Percentiles rank a stretch among this genome's conserved stretches.
Evolutionary conservation across 2,888 invertebrate species (phyloP).

Genomic region (Boloria euphrosyne): DNA sequence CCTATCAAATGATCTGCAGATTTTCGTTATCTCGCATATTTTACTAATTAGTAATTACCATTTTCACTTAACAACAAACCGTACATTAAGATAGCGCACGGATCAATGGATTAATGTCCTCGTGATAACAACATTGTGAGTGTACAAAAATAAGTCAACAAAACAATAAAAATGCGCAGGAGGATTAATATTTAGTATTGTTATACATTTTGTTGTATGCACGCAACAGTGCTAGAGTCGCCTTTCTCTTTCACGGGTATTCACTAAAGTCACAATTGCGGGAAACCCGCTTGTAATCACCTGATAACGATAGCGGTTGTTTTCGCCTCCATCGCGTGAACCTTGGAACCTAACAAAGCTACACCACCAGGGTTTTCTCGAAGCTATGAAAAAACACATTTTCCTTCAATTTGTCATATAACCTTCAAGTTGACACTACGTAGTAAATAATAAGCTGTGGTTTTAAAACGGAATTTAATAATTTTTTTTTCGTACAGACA

Average conservation of each 20-base stretch:
- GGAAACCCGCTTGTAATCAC: conserved; percentile 52
- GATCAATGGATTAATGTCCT: no score
- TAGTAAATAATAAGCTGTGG: no score
- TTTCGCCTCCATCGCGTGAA: conserved; percentile 19
- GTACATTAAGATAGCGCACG: no score
- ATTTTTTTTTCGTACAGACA: no score
- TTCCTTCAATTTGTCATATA: neutral
- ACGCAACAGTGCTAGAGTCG: neutral
- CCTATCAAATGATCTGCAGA: no score
- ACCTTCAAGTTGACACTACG: no score
- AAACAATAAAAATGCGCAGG: no score
- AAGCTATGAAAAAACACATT: conserved; percentile 7
- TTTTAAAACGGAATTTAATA: no score
- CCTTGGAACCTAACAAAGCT: conserved; percentile 9
- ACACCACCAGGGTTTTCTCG: conserved; percentile 14
- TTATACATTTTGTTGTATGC: neutral
- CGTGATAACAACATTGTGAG: neutral
- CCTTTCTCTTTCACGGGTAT: conserved; percentile 12
- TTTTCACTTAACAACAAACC: no score
- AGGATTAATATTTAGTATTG: no score
- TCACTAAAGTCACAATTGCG: neutral
- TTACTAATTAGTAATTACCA: no score
- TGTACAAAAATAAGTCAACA: neutral
- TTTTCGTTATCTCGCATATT: no score
- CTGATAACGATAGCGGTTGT: conserved; percentile 50